Conservation (phyloP, 1,140 invertebrate genomes). For the Drosophila melanica region DNA sequence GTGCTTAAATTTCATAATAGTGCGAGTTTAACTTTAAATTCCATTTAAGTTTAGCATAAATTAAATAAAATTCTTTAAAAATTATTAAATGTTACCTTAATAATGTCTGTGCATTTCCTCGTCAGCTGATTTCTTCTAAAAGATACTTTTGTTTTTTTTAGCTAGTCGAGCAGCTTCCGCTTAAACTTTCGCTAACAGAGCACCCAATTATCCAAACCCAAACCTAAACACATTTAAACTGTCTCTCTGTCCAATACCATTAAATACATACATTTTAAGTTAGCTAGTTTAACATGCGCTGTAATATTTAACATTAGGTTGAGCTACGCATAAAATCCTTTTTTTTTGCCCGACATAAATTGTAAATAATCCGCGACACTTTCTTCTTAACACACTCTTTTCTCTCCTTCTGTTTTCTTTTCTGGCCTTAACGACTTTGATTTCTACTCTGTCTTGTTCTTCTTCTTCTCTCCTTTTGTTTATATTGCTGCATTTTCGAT, state of each 20-base stretch:
- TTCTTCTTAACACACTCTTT: too few species aligned
- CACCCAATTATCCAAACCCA: background rate
- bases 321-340: background rate
- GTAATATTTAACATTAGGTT: background rate
- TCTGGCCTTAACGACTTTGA: constrained; percentile 19
- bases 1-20: too few species aligned
- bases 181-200: constrained; percentile 46
- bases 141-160: constrained; percentile 36
- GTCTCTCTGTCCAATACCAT: too few species aligned
- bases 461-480: constrained; percentile 48
- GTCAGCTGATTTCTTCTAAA: too few species aligned
- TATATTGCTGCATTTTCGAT: constrained; percentile 77
- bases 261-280: background rate
- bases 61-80: too few species aligned
- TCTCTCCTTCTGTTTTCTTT: background rate
- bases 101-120: too few species aligned
- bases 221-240: too few species aligned
- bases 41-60: too few species aligned
- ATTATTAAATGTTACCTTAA: too few species aligned
- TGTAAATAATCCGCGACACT: background rate
- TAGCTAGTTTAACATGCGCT: background rate
- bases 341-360: background rate
- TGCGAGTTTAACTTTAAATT: too few species aligned
- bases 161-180: constrained; percentile 49
- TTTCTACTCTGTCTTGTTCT: constrained; percentile 14